Conservation (phyloP, 1,140 invertebrate genomes). For the Eufriesea mexicana region DNA sequence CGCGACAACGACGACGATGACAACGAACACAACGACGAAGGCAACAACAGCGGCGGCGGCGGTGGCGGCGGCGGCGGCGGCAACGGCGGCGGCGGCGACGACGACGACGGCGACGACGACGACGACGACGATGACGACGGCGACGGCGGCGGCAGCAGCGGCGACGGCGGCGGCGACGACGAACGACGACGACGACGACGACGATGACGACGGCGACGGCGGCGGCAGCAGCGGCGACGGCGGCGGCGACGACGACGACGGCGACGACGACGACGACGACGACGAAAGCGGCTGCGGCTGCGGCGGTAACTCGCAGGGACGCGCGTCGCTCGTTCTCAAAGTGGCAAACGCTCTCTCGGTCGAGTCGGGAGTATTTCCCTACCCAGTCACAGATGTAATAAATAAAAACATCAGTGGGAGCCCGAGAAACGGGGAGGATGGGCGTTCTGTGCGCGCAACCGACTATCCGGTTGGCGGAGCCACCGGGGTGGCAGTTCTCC, state of each 20-base stretch:
- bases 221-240: not conserved
- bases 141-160: not conserved
- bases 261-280: slow-evolving; percentile 39
- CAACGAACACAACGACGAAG: slow-evolving; percentile 12
- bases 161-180: no score
- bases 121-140: no score
- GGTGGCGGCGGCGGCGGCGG: not conserved
- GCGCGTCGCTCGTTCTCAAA: slow-evolving; percentile 83
- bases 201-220: no score
- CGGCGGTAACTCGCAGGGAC: slow-evolving; percentile 79
- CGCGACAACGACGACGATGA: slow-evolving; percentile 4
- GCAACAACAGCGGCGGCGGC: not conserved
- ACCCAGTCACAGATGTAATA: slow-evolving; percentile 86
- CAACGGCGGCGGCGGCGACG: not conserved
- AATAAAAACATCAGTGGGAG: slow-evolving; percentile 86
- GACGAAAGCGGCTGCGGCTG: slow-evolving; percentile 64
- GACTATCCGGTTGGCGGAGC: slow-evolving; percentile 72
- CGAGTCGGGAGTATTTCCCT: slow-evolving; percentile 83
- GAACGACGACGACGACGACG: not conserved
- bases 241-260: slow-evolving; percentile 29
- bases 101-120: slow-evolving; percentile 11
- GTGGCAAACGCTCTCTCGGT: slow-evolving; percentile 83
- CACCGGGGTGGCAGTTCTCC: slow-evolving; percentile 59
- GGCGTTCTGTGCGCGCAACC: slow-evolving; percentile 76
- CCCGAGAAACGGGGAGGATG: slow-evolving; percentile 71